A percentile compares a stretch with the other conserved stretches of the same genome.
Evolutionary conservation across 2,113 vertebrate species (phyloP).

Genomic region (Benitochromis conjunctus): DNA sequence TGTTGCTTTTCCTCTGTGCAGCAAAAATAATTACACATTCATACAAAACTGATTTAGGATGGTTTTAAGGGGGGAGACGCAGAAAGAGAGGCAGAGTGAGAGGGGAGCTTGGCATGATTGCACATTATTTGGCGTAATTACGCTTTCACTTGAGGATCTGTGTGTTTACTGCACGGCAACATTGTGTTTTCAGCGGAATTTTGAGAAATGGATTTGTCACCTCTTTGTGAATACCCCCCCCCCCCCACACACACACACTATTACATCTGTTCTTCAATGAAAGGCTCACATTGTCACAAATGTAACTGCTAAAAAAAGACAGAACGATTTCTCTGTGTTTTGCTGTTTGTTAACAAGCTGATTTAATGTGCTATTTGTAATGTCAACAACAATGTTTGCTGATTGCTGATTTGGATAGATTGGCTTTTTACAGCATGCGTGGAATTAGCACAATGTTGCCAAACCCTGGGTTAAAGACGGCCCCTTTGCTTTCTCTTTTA

Average conservation of each 20-base stretch:
- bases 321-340: neutral
- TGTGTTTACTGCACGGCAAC: conserved; percentile 12
- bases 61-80: conserved; percentile 1
- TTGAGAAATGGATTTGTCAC: conserved; percentile 32
- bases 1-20: neutral
- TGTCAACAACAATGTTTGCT: neutral
- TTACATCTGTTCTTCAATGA: neutral
- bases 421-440: neutral
- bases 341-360: neutral
- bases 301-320: neutral
- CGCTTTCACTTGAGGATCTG: conserved; percentile 44
- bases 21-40: conserved; percentile 59
- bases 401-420: conserved; percentile 18
- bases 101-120: conserved; percentile 25
- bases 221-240: conserved; percentile 1
- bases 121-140: conserved; percentile 56
- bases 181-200: conserved; percentile 2
- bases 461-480: neutral
- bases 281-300: conserved; percentile 2
- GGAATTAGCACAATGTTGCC: neutral
- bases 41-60: conserved; percentile 49
- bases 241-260: neutral
- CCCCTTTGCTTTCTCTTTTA: neutral
- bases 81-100: neutral
- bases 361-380: conserved; percentile 9